These are phyloP conservation scores for Camelus dromedarius DNA, from an alignment of 2,113 vertebrate genomes.

Conservation along the genomic window DNA sequence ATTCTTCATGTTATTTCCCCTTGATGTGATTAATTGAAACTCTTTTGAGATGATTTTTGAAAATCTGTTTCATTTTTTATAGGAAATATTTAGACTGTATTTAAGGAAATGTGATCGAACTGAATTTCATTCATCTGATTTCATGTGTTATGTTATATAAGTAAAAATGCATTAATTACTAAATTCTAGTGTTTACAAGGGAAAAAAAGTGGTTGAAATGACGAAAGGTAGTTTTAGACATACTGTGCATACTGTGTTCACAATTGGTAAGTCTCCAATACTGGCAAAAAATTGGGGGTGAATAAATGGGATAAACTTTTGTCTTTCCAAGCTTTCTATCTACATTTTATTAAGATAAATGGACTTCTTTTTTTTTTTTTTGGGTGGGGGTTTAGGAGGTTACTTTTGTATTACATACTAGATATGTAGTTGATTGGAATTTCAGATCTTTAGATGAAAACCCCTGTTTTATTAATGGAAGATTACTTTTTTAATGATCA, in stretches of 20 bases:
- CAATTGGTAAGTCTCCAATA: not conserved
- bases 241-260: not conserved
- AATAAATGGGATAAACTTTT: not conserved
- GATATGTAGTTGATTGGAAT: not conserved
- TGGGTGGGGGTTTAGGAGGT: not conserved
- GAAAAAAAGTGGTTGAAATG: not conserved
- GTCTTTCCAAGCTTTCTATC: not conserved
- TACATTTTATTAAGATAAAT: not conserved
- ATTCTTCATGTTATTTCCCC: not conserved
- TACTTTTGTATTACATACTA: not conserved
- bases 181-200: not conserved
- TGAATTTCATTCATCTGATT: not conserved
- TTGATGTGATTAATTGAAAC: not conserved
- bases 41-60: not conserved
- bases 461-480: not conserved
- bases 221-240: not conserved
- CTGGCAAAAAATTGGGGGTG: not conserved
- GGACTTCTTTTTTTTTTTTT: not conserved
- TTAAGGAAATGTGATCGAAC: not conserved
- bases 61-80: not conserved
- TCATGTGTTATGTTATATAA: not conserved
- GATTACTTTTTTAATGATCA: not conserved
- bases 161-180: not conserved
- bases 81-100: not conserved
- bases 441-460: not conserved